Base-by-base conservation (phyloP, 2,888 invertebrate genomes). In the Rapana venosa region DNA sequence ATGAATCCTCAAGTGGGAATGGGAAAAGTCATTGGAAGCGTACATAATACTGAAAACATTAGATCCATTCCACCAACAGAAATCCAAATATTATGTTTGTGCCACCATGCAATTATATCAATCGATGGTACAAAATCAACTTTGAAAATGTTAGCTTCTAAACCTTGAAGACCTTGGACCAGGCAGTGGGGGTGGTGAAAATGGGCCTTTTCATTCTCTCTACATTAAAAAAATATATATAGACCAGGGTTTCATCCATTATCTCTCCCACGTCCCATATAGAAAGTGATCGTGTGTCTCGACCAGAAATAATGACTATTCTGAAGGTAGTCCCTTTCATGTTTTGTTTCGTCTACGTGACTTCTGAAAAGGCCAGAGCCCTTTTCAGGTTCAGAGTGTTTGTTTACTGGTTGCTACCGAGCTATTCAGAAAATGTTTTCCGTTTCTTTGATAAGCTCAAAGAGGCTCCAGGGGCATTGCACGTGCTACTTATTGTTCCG, bases 351-450 rank as follows among this genome's bases (percentile, higher is more conserved):
- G 8, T 11, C 74, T 74, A 74, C 74, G 74, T 74, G 74, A 74
- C 74, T 74, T 74, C 11, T 26, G 74, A 74, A 74, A 74, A 74
- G 74, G 74, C 74, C n/a, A 1, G 26, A n/a, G 13, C 74, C 70
- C n/a, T 22, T 47, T 47, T 11, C n/a, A n/a, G n/a, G 74, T 5
- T 74, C n/a, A 11, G 26, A 1, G n/a, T 74, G 74, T 26, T 74
- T 74, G n/a, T 74, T 74, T 74, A n/a, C 74, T 74, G 74, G 74
- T 74, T 74, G 74, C 74, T n/a, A 74, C 74, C 74, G 74, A 74
- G 26, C 74, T n/a, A 74, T 74, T 74, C 74, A 74, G n/a, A 74
- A 74, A n/a, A 11, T n/a, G 74, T n/a, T 74, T 74, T 74, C 74
- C 74, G 74, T 74, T 74, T 22, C 74, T n/a, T 74, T 74, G 8